Conservation (phyloP, 2,113 vertebrate genomes). For the Brevimyrus niger region DNA sequence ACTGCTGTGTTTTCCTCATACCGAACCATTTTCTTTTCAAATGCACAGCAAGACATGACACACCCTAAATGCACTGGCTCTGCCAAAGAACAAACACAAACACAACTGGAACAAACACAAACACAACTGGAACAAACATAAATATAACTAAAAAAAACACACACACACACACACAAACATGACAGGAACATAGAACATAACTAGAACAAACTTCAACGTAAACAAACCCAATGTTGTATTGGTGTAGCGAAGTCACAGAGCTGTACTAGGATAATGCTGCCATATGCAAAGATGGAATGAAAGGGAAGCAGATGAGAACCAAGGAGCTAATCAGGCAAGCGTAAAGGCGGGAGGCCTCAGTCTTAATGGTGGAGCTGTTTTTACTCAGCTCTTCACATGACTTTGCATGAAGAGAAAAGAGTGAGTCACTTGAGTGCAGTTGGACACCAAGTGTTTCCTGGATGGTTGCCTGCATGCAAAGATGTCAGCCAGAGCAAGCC, state of each 20-base stretch:
- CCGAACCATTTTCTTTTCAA: background rate
- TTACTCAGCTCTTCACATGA: background rate
- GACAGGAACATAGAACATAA: background rate
- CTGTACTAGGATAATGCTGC: background rate
- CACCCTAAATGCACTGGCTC: background rate
- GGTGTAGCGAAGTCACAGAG: background rate
- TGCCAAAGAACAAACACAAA: background rate
- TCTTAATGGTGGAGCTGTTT: background rate
- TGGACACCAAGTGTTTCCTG: conserved; percentile 12
- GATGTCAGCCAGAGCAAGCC: background rate
- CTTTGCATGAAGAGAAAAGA: background rate
- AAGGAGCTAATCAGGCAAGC: background rate
- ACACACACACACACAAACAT: too few species aligned
- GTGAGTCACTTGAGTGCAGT: conserved; percentile 12
- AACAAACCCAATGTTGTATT: background rate
- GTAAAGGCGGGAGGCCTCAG: background rate
- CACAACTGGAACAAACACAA: background rate
- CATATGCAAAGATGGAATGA: background rate
- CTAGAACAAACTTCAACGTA: background rate
- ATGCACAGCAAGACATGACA: background rate
- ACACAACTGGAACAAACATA: too few species aligned
- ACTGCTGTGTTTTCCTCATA: background rate
- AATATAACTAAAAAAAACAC: too few species aligned
- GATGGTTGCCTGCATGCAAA: background rate
- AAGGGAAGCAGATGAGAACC: background rate